Evolutionary conservation across 2,888 invertebrate species (phyloP), one percentile per base, ranked within the genome.

Genomic region (Zaprionus bogoriensis): DNA sequence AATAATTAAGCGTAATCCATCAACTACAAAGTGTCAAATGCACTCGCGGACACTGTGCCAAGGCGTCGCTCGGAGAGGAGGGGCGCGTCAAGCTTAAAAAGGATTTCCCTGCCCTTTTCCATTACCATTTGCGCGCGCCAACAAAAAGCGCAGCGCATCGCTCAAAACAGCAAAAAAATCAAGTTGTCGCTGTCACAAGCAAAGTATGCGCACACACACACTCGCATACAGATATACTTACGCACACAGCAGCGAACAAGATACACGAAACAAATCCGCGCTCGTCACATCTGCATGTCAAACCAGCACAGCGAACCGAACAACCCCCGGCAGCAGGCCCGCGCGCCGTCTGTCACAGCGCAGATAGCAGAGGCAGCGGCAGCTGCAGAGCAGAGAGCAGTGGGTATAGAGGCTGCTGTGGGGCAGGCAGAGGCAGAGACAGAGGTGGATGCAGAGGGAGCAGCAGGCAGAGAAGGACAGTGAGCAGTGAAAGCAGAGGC

Each of bases 1-100:
- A 87, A 89, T 89, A 89, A 90, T 90, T 89, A 89, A 79, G 74
- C 73, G 72, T 89, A 90, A 90, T 90, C 91, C 91, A 90, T 90
- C 90, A 90, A 86, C 71, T 82, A 86, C 76, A 87, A 89, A 88
- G 83, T 90, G 90, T 90, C 91, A 90, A 89, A 87, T 84, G 89
- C 90, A 90, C 83, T 89, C 89, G 89, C 87, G 82, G 83, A 66
- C 71, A 55, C 48, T 48, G 39, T 41, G 38, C 23, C 27, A 2
- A 17, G 10, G 1, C 23, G 12, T 2, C 28, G 36, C 22, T 22
- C 50, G n/a, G 50, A 47, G 36, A 5, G 12, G 38, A 14, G 48
- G 32, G 28, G 55, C 36, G 12, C 27, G 63, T 58, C 68, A 53
- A 65, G 55, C 72, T 66, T 50, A 54, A 75, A 65, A 74, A 74